These are phyloP conservation scores for Sarotherodon lohbergeri DNA, from an alignment of 2,113 vertebrate species.

Conservation along the genomic window DNA sequence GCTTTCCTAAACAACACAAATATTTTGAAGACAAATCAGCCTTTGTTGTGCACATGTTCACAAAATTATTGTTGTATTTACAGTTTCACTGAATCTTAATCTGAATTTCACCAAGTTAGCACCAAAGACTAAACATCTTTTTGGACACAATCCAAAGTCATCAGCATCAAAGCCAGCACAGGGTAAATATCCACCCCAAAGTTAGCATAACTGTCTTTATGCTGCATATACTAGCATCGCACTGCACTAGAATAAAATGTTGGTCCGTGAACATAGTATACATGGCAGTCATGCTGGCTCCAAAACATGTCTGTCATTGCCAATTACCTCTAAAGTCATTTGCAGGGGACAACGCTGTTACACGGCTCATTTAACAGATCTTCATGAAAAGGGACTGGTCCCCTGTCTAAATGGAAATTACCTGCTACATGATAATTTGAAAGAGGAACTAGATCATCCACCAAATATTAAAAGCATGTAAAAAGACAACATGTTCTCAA, in stretches of 20 bases:
- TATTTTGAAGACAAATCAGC: neutral
- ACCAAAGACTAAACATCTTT: neutral
- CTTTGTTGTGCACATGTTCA: neutral
- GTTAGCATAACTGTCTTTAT: neutral
- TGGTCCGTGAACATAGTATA: neutral
- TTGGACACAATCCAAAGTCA: neutral
- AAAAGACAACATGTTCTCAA: neutral
- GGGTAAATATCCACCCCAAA: neutral
- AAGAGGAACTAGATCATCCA: neutral
- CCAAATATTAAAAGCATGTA: neutral
- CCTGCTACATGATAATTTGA: neutral
- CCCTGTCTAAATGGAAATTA: neutral
- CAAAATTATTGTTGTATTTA: neutral
- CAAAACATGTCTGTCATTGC: neutral
- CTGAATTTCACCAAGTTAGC: no score
- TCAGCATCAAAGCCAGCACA: neutral
- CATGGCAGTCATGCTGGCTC: neutral
- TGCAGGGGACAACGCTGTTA: neutral
- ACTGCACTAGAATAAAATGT: neutral
- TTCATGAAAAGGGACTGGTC: neutral
- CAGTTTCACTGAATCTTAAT: neutral
- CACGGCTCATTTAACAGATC: neutral
- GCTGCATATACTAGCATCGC: neutral
- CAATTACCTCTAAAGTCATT: neutral
- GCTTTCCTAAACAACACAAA: neutral